Evolutionary conservation across 2,113 vertebrate genomes (phyloP).

Genomic region (Tauraco erythrolophus): DNA sequence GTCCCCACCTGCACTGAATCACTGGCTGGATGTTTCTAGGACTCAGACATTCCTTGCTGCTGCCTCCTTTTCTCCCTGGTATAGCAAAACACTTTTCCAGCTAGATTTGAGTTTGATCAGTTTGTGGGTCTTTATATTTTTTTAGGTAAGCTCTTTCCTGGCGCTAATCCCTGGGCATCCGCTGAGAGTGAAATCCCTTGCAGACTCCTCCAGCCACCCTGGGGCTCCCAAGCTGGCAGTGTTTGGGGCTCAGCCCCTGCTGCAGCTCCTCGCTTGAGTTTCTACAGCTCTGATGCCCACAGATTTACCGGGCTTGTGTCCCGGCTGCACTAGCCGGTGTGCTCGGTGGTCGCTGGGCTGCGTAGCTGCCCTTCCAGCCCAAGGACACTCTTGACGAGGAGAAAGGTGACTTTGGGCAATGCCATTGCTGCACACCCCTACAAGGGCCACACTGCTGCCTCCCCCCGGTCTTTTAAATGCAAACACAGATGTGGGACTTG

Average conservation of each 20-base stretch:
- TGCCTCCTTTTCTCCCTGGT: neutral
- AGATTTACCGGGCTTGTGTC: fast-evolving
- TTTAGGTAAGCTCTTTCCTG: neutral
- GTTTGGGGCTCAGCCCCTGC: neutral
- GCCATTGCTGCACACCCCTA: neutral
- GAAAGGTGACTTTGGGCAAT: neutral
- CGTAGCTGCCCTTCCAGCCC: neutral
- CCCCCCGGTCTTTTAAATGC: neutral
- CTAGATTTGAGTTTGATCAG: neutral
- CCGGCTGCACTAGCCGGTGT: fast-evolving
- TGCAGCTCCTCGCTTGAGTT: neutral
- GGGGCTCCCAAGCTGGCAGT: fast-evolving
- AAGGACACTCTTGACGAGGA: neutral
- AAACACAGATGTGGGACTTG: neutral
- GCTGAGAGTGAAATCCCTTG: neutral
- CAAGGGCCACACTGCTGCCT: neutral
- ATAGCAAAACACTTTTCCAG: neutral
- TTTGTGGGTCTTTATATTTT: neutral
- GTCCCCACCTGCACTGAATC: fast-evolving
- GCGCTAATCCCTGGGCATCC: neutral
- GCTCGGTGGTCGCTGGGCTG: neutral
- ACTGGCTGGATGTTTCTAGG: neutral
- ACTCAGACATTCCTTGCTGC: neutral
- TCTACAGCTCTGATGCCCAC: neutral
- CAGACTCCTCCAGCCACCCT: neutral